Evolutionary conservation across 2,797 vertebrate species (phyloP), one percentile per base, ranked within the genome.

Genomic region (Tragopan temminckii): DNA sequence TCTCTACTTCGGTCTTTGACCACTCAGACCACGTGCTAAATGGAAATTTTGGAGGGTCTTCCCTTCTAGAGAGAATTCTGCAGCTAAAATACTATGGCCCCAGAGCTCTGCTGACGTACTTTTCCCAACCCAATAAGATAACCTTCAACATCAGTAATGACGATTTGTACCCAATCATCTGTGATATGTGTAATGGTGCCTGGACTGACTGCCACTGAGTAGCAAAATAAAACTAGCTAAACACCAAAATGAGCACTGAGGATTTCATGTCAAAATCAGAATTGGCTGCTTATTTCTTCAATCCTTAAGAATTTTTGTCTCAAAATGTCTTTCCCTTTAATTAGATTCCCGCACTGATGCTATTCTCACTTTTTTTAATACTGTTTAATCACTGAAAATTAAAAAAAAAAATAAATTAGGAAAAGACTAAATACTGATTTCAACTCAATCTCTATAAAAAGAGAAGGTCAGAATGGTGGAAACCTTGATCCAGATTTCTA

Each of bases 331-430:
- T 80, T 31, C 67, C 15, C 23, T 74, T 88, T 25, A 29, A 3
- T 57, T 31, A 42, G n/a, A 58, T 45, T 5, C 5, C 12, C 57
- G 15, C 0, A 0, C 2, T 36, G 14, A 15, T 61, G 18, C 5
- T 2, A 18, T 29, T 48, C 2, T 64, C 5, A 6, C 5, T 80
- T 86, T 45, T 5, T 5, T 36, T 40, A 82, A 80, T 25, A 17
- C 1, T 7, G 2, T 36, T 80, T 45, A 7, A 57, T 42, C 23
- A 24, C 7, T 59, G 21, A 66, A 85, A 85, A 74, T 58, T 58
- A 71, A 33, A 31, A 55, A 2, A 57, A 45, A 43, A 43, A 43
- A 43, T 9, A 43, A 19, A n/a, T 55, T 69, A 79, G 68, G 53
- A 89, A 93, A 85, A 13, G 7, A 36, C 12, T n/a, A 61, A 63